A percentile compares a stretch with the other conserved stretches of the same genome.
phyloP scores from a whole-genome alignment of 2,797 vertebrate species.

The Takifugu ocellatus region DNA sequence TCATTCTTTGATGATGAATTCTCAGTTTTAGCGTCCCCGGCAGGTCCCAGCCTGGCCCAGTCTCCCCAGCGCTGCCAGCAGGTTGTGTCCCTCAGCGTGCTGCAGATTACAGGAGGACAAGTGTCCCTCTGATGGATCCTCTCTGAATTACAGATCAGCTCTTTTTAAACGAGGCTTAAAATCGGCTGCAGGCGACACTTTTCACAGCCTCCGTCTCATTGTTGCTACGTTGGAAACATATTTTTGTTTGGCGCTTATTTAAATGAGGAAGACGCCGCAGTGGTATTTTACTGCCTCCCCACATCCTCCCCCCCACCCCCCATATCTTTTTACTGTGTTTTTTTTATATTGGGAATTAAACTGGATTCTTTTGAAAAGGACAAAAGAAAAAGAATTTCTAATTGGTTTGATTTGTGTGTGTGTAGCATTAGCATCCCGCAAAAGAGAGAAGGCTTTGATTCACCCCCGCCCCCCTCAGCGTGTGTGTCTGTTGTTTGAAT shows the following conservation, averaged over 20 bases:
- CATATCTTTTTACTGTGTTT: no score
- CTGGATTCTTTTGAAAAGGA: slow-evolving; percentile 56
- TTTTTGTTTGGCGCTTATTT: slow-evolving; percentile 74
- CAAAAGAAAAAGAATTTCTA: slow-evolving; percentile 69
- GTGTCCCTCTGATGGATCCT: slow-evolving; percentile 73
- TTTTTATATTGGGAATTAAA: slow-evolving; percentile 66
- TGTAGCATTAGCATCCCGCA: slow-evolving; percentile 44
- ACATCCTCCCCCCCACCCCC: slow-evolving; percentile 19
- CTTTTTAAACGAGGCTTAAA: slow-evolving; percentile 76
- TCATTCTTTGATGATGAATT: not conserved
- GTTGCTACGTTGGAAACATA: slow-evolving; percentile 70
- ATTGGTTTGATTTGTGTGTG: slow-evolving; percentile 63
- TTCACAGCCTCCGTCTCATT: slow-evolving; percentile 73
- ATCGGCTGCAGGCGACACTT: slow-evolving; percentile 64
- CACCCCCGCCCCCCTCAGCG: no score
- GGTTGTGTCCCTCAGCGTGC: slow-evolving; percentile 62
- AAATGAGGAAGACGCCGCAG: slow-evolving; percentile 67
- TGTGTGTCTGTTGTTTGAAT: slow-evolving; percentile 3
- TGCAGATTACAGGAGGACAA: slow-evolving; percentile 75
- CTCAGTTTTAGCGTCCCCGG: slow-evolving; percentile 18
- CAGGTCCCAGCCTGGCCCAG: no score
- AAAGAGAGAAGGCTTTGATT: slow-evolving; percentile 15
- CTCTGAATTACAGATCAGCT: slow-evolving; percentile 78
- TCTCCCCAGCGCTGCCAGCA: slow-evolving; percentile 61
- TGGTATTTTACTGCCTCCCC: slow-evolving; percentile 67